Base-by-base conservation (phyloP, 2,888 invertebrate genomes). In the Xylota sylvarum region DNA sequence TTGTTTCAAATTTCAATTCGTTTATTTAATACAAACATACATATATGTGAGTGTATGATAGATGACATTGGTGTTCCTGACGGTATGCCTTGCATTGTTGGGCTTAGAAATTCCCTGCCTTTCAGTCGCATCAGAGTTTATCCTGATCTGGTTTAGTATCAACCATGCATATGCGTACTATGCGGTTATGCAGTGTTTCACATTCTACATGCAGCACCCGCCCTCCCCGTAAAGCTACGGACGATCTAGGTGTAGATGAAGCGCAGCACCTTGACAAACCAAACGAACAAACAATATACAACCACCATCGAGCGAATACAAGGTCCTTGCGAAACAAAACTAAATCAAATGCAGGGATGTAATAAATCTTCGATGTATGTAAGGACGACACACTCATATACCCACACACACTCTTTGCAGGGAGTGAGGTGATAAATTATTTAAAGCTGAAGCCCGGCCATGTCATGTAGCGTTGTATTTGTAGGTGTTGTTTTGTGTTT, bases 281-380 rank as follows among this genome's bases (percentile, higher is more conserved):
- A 46, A 65, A 67, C 52, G 40, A 77, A 76, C 67, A 76, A 81
- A 76, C 72, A 62, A 85, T 65, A 43, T 40, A 72, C 65, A 32
- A 40, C 70, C 55, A 72, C 67, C 60, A 67, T 46, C 17, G 35
- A 72, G 67, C 43, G 10, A 27, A 37, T 52, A 60, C 67, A 72
- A 60, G 72, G 65, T 55, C 65, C 67, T 69, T 64, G 52, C 64
- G 32, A 72, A 67, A 78, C 77, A 82, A 77, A 86, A 73, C 82
- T 86, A 86, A 86, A 86, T 86, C 86, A 86, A 86, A 86, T 86
- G 86, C 86, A 86, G 82, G 62, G 50, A 64, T 62, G 77, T 81
- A 82, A 86, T 86, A 86, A 86, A 86, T 86, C 77, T 86, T 35
- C 40, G 40, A 73, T 77, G 69, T 67, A 62, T 82, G 81, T 81